phyloP scores from a whole-genome alignment of 1,140 invertebrate species.

The Solen grandis region DNA sequence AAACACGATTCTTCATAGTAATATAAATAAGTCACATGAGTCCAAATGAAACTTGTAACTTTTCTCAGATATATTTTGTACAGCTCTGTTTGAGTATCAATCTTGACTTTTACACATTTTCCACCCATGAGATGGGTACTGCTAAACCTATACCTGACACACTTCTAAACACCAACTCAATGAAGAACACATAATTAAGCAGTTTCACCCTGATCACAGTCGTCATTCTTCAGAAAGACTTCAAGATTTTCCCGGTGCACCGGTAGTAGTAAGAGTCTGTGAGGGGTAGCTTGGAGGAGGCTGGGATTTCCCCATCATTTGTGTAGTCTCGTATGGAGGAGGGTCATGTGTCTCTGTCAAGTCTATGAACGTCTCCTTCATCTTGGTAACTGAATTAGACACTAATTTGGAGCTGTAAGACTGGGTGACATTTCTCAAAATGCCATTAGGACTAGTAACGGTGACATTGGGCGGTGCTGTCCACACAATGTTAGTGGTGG shows the following conservation, averaged over 20 bases:
- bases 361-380: slow-evolving; percentile 47
- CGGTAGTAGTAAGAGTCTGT: not conserved
- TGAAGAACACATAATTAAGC: too few species aligned
- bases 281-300: slow-evolving; percentile 34
- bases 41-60: too few species aligned
- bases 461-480: slow-evolving; percentile 44
- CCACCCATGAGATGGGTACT: too few species aligned
- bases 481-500: slow-evolving; percentile 46
- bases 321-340: slow-evolving; percentile 25
- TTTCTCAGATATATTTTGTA: too few species aligned
- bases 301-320: slow-evolving; percentile 4
- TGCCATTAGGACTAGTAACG: slow-evolving; percentile 37
- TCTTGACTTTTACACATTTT: too few species aligned
- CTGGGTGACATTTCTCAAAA: slow-evolving; percentile 16
- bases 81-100: too few species aligned
- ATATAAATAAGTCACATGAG: too few species aligned
- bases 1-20: too few species aligned
- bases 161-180: too few species aligned
- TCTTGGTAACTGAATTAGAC: not conserved
- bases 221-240: too few species aligned
- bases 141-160: too few species aligned
- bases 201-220: too few species aligned
- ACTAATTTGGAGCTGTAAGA: not conserved
- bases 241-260: slow-evolving; percentile 39
- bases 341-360: slow-evolving; percentile 43